Conservation (phyloP, 2,113 vertebrate genomes). For the Phoenicopterus ruber region DNA sequence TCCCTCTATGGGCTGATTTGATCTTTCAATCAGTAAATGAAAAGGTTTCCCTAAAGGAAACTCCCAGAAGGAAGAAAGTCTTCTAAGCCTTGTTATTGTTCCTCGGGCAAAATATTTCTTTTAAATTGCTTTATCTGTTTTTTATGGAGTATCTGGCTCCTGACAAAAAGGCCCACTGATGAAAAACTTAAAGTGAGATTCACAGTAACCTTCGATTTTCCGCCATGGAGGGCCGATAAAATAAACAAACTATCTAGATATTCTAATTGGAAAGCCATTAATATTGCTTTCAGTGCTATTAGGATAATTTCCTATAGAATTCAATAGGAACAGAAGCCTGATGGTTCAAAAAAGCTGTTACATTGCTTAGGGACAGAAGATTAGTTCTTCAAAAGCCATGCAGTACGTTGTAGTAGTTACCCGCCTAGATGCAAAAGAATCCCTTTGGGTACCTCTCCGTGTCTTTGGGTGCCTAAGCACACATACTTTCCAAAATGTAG, state of each 20-base stretch:
- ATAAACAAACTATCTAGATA: neutral
- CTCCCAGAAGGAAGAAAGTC: neutral
- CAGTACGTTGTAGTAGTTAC: accelerated
- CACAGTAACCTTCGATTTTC: neutral
- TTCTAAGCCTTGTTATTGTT: slow-evolving; percentile 15
- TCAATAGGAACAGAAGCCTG: neutral
- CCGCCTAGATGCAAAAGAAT: neutral
- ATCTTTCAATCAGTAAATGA: slow-evolving; percentile 31
- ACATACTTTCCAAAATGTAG: accelerated
- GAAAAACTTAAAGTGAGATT: neutral
- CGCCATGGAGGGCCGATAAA: neutral
- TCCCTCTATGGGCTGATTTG: slow-evolving; percentile 19
- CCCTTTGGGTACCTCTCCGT: accelerated
- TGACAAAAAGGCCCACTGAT: neutral
- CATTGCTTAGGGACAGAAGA: neutral
- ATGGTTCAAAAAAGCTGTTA: neutral
- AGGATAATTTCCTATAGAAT: neutral
- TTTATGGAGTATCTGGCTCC: neutral
- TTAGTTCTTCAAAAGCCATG: accelerated
- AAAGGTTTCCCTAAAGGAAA: slow-evolving; percentile 50
- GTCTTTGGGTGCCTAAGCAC: neutral
- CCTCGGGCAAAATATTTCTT: slow-evolving; percentile 27
- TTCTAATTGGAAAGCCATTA: slow-evolving; percentile 24
- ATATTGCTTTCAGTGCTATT: neutral
- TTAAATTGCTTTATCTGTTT: neutral